Evolutionary conservation across 2,113 vertebrate genomes (phyloP).

Genomic region (Mesitornis unicolor): DNA sequence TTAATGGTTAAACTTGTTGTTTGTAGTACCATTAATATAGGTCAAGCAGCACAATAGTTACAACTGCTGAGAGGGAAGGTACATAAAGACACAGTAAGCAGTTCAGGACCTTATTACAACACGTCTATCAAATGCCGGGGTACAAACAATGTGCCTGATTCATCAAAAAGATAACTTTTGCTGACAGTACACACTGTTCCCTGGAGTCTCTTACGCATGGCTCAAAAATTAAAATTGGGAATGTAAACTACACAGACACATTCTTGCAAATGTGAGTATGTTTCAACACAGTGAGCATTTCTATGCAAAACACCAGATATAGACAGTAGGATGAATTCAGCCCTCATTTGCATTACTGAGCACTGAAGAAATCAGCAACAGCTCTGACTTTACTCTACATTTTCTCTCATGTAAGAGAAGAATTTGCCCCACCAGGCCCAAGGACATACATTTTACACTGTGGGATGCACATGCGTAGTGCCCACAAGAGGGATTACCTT

Average conservation of each 20-base stretch:
- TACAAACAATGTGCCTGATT: slow-evolving; percentile 81
- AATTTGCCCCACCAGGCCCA: neutral
- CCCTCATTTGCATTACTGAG: neutral
- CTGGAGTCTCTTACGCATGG: slow-evolving; percentile 42
- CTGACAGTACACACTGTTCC: slow-evolving; percentile 50
- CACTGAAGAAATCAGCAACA: neutral
- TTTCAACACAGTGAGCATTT: slow-evolving; percentile 23
- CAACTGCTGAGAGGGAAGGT: slow-evolving; percentile 76
- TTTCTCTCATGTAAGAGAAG: neutral
- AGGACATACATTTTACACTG: slow-evolving; percentile 9
- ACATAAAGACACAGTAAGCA: slow-evolving; percentile 75
- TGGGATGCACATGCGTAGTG: slow-evolving; percentile 1
- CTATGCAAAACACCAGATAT: neutral
- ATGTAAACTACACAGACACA: slow-evolving; percentile 34
- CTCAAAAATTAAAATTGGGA: slow-evolving; percentile 61
- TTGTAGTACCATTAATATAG: slow-evolving; percentile 79
- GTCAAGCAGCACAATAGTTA: slow-evolving; percentile 75
- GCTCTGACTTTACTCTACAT: neutral
- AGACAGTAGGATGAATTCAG: neutral
- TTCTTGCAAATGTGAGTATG: slow-evolving; percentile 8
- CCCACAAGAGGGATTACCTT: slow-evolving; percentile 1
- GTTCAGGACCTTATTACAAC: slow-evolving; percentile 78
- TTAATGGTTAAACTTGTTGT: slow-evolving; percentile 86
- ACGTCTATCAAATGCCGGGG: slow-evolving; percentile 75
- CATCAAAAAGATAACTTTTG: slow-evolving; percentile 69